Evolutionary conservation across 2,888 invertebrate species (phyloP).

Genomic region (Galerucella pusilla): DNA sequence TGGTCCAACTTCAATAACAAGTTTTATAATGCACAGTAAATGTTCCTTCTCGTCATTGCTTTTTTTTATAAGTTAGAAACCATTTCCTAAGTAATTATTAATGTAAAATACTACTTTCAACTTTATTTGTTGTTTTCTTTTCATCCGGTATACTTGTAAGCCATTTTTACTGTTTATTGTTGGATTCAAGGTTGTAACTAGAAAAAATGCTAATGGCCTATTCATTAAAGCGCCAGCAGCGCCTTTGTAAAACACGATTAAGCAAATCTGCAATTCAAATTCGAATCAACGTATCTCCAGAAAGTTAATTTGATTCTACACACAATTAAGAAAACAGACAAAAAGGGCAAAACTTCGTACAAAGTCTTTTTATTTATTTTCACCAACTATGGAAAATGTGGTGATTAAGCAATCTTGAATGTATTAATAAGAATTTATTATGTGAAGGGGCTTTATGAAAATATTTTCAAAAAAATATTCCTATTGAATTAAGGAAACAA

Average conservation of each 20-base stretch:
- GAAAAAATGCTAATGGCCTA: constrained; percentile 28
- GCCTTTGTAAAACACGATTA: constrained; percentile 27
- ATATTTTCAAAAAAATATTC: too few relatives aligned
- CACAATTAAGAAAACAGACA: constrained; percentile 9
- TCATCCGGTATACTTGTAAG: too few relatives aligned
- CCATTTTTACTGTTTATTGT: constrained; percentile 4
- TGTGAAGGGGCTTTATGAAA: neutral
- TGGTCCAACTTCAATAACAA: too few relatives aligned
- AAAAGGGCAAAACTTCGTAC: neutral
- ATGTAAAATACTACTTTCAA: neutral
- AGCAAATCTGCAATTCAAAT: constrained; percentile 32
- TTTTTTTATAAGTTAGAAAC: neutral
- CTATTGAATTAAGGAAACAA: too few relatives aligned
- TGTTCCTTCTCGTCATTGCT: neutral
- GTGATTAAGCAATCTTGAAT: neutral
- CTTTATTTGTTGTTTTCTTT: neutral
- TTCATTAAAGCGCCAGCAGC: constrained; percentile 26
- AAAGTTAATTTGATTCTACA: constrained; percentile 13
- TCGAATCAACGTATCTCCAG: constrained; percentile 25
- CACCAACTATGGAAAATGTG: neutral
- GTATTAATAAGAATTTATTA: neutral
- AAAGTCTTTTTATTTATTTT: neutral
- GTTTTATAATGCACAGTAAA: too few relatives aligned
- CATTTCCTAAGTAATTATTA: constrained; percentile 1
- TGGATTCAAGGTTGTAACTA: neutral